A percentile compares a stretch with the other conserved stretches of the same genome.
Conservation (phyloP, 1,140 invertebrate genomes). For the Trichonephila inaurata region DNA sequence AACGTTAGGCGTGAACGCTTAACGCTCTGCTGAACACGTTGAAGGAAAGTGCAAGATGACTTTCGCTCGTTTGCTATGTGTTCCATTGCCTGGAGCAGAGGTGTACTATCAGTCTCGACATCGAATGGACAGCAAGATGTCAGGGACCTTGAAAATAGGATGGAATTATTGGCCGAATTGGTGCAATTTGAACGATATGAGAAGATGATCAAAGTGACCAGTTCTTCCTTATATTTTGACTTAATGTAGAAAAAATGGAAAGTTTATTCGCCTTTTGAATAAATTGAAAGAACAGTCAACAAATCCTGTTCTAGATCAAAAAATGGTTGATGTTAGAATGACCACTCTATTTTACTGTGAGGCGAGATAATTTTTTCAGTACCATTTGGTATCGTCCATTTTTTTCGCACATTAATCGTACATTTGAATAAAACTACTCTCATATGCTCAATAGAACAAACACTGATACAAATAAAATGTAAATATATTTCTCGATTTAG, state of each 20-base stretch:
- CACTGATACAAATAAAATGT: too few species aligned
- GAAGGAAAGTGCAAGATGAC: constrained; percentile 32
- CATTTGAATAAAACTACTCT: too few species aligned
- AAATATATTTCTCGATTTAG: too few species aligned
- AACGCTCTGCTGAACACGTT: neutral
- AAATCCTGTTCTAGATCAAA: neutral
- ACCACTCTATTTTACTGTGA: neutral
- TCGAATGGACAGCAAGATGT: neutral
- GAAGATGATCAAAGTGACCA: neutral
- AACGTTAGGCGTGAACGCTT: constrained; percentile 11
- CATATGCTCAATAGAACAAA: too few species aligned
- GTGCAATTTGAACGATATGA: neutral
- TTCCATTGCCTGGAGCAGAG: neutral
- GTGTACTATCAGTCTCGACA: neutral
- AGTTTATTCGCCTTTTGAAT: neutral
- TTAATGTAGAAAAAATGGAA: neutral
- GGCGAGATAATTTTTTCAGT: neutral
- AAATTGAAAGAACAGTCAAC: neutral
- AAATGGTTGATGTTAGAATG: neutral
- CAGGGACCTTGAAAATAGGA: constrained; percentile 4
- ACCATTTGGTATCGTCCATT: neutral
- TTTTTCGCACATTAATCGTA: neutral
- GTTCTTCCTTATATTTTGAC: neutral
- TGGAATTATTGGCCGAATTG: neutral
- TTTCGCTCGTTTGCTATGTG: neutral